Percentiles rank a stretch among this genome's conserved stretches.
Conservation (phyloP, 1,140 invertebrate species). For the Camponotus floridanus region DNA sequence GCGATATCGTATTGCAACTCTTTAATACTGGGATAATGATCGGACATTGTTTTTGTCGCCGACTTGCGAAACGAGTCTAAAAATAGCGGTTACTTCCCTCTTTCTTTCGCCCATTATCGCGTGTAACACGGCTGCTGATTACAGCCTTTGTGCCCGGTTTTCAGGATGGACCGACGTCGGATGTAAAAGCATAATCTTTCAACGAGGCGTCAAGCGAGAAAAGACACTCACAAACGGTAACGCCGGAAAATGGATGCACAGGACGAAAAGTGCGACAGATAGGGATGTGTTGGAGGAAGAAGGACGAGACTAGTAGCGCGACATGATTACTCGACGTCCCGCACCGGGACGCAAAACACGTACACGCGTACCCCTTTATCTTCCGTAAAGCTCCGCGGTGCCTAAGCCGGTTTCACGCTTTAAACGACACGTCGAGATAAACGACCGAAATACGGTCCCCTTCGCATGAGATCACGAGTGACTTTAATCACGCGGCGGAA, state of each 20-base stretch:
- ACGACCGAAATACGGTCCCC: slow-evolving; percentile 54
- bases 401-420: slow-evolving; percentile 70
- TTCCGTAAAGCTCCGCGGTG: slow-evolving; percentile 51
- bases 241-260: slow-evolving; percentile 39
- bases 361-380: slow-evolving; percentile 65
- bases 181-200: slow-evolving; percentile 48
- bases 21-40: slow-evolving; percentile 65
- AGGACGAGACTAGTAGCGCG: slow-evolving; percentile 49
- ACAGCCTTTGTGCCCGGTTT: slow-evolving; percentile 56
- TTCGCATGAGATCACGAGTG: slow-evolving; percentile 19
- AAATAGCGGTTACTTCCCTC: slow-evolving; percentile 53
- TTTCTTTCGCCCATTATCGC: slow-evolving; percentile 59
- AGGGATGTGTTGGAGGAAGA: slow-evolving; percentile 34
- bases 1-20: slow-evolving; percentile 63
- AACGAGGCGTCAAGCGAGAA: neutral
- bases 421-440: slow-evolving; percentile 71
- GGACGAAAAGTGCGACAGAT: slow-evolving; percentile 26
- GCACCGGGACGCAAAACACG: slow-evolving; percentile 59
- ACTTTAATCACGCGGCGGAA: slow-evolving; percentile 61
- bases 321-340: slow-evolving; percentile 68
- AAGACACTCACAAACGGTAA: neutral
- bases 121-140: slow-evolving; percentile 51
- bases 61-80: slow-evolving; percentile 64
- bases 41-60: slow-evolving; percentile 76
- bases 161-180: neutral